A percentile compares a stretch with the other conserved stretches of the same genome.
phyloP scores from a whole-genome alignment of 1,140 invertebrate genomes.

The Solenopsis fugax region DNA sequence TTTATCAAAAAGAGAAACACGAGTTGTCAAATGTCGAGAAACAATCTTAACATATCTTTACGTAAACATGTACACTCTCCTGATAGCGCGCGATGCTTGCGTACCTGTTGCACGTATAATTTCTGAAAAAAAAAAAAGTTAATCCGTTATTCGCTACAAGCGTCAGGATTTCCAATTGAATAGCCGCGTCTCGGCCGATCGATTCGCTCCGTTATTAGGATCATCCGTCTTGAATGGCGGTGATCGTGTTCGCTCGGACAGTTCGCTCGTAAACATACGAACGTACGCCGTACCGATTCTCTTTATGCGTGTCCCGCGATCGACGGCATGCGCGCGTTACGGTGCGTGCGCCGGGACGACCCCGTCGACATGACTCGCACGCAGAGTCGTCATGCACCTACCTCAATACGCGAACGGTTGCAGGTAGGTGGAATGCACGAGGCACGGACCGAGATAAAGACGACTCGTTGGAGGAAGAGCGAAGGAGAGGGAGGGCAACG shows the following conservation, averaged over 20 bases:
- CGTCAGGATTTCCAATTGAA: slow-evolving; percentile 50
- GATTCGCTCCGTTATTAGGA: slow-evolving; percentile 48
- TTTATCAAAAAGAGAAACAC: not conserved
- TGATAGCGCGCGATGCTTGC: not conserved
- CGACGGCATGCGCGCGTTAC: slow-evolving; percentile 27
- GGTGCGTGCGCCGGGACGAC: not conserved
- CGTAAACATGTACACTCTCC: slow-evolving; percentile 13
- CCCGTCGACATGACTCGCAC: slow-evolving; percentile 45
- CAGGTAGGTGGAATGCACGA: slow-evolving; percentile 69
- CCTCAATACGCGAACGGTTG: slow-evolving; percentile 73
- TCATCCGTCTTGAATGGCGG: slow-evolving; percentile 51
- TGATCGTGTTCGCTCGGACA: slow-evolving; percentile 42
- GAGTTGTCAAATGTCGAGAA: slow-evolving; percentile 1
- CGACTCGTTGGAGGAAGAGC: slow-evolving; percentile 1
- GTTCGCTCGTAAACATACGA: slow-evolving; percentile 45
- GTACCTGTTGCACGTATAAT: not conserved
- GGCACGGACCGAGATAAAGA: slow-evolving; percentile 52
- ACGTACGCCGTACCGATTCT: not conserved
- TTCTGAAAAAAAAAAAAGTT: not conserved
- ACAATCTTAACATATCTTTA: slow-evolving; percentile 37
- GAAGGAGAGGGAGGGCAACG: slow-evolving; percentile 7
- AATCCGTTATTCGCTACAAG: slow-evolving; percentile 38
- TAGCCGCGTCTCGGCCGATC: slow-evolving; percentile 16
- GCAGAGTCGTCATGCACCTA: slow-evolving; percentile 65
- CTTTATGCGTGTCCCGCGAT: slow-evolving; percentile 11